Conservation (phyloP, 2,797 vertebrate genomes). For the Galaxias olidus region DNA sequence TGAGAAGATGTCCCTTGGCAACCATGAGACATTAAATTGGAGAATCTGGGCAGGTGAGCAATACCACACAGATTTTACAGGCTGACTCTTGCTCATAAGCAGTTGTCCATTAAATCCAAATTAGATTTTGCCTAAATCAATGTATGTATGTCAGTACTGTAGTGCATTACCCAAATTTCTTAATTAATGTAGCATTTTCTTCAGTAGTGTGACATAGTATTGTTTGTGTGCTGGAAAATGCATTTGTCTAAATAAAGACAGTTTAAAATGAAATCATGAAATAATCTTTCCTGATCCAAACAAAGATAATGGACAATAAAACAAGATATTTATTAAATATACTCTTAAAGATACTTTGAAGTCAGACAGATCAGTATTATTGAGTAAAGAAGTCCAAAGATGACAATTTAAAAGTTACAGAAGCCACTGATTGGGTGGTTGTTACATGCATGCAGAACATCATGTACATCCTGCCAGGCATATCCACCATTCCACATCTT, state of each 20-base stretch:
- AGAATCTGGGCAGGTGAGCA: slow-evolving; percentile 64
- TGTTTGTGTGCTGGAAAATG: too few relatives aligned
- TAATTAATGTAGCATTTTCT: background rate
- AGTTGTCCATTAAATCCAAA: too few relatives aligned
- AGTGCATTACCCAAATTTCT: too few relatives aligned
- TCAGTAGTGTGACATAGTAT: background rate
- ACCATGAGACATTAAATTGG: slow-evolving; percentile 71
- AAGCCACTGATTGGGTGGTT: slow-evolving; percentile 55
- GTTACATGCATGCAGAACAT: slow-evolving; percentile 66
- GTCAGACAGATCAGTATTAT: slow-evolving; percentile 70
- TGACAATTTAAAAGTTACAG: slow-evolving; percentile 67
- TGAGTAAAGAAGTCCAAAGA: slow-evolving; percentile 69
- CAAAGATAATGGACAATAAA: slow-evolving; percentile 62
- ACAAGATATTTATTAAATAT: slow-evolving; percentile 85
- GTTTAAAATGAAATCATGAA: too few relatives aligned
- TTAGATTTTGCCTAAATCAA: too few relatives aligned
- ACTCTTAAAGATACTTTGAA: slow-evolving; percentile 75
- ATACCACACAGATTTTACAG: background rate
- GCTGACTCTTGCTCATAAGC: too few relatives aligned
- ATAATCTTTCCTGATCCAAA: background rate
- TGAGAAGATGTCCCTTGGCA: slow-evolving; percentile 73
- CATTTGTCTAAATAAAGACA: too few relatives aligned
- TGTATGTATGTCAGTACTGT: too few relatives aligned
- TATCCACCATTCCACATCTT: slow-evolving; percentile 25
- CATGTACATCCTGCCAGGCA: slow-evolving; percentile 45